Base-by-base conservation (phyloP, 2,797 vertebrate genomes). In the Sciurus carolinensis region DNA sequence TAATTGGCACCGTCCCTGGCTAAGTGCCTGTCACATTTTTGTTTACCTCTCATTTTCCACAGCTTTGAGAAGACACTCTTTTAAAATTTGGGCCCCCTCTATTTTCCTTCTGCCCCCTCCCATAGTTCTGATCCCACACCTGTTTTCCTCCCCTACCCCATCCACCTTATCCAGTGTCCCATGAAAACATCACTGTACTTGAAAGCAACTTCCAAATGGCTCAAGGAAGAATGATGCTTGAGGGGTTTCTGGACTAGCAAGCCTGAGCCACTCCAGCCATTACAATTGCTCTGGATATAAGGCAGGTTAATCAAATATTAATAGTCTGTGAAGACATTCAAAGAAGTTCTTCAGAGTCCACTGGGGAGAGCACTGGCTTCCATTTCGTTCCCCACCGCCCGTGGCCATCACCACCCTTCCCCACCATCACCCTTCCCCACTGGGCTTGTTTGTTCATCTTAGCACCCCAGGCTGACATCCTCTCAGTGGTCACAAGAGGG, bases 401-500 rank as follows among this genome's bases (percentile, higher is more conserved):
- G 8, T 4, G 14, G 4, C 14, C 33, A 50, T 28, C 36, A 20
- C 1, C 12, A 28, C 24, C 80, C 14, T 81, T 75, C 42, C 64
- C 17, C 24, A 14, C n/a, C 39, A 39, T 1, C 12, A 28, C 24
- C 80, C 14, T 81, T 75, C 42, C 64, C 17, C 24, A 11, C n/a
- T 42, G 0, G 11, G 52, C 17, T 39, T 1, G 0, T n/a, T 20
- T 4, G 14, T 17, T 24, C 26, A 3, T 28, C 15, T 44, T 26
- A n/a, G 66, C 72, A 59, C 4, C 20, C 54, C 33, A 64, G 52
- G 13, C 18, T 64, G 81, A 69, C 90, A 85, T 94, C 36, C 81
- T 90, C 59, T 64, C 76, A 67, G 14, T 85, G 44, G 85, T 42
- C 94, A 62, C 95, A 88, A 94, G 95, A 88, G 89, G 89, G 86